Evolutionary conservation across 2,888 invertebrate genomes (phyloP).

Genomic region (Adineta ricciae): DNA sequence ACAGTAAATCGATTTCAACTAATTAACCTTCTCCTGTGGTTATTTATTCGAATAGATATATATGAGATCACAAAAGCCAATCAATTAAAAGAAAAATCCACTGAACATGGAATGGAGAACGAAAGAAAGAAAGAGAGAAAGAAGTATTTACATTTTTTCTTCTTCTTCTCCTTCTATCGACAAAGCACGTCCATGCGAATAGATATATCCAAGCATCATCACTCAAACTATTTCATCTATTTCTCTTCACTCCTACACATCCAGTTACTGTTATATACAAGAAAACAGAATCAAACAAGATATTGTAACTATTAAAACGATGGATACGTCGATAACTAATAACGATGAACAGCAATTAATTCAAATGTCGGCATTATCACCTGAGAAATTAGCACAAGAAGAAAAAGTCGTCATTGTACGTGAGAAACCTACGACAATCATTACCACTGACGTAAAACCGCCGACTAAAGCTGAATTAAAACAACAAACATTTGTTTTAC

Average conservation of each 20-base stretch:
- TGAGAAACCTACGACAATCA: not conserved
- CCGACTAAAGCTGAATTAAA: not conserved
- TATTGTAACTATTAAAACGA: too few species aligned
- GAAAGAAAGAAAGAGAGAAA: not conserved
- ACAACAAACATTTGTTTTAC: not conserved
- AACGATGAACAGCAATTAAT: not conserved
- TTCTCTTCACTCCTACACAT: not conserved
- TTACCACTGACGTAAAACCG: not conserved
- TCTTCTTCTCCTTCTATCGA: not conserved
- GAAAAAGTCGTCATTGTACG: not conserved
- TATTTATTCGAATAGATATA: not conserved
- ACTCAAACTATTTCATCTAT: not conserved
- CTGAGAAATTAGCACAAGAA: not conserved
- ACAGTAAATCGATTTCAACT: not conserved
- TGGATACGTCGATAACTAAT: not conserved
- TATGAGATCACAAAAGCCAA: not conserved
- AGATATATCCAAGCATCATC: not conserved
- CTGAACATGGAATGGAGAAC: not conserved
- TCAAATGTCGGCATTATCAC: not conserved
- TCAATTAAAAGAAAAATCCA: not conserved
- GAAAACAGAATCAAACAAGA: not conserved
- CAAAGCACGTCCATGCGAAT: not conserved
- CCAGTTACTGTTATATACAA: not conserved
- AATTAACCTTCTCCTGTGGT: not conserved
- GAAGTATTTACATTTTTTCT: not conserved